Percentiles rank a stretch among this genome's conserved stretches.
phyloP scores from a whole-genome alignment of 2,797 vertebrate species.

The Liparis tanakae region DNA sequence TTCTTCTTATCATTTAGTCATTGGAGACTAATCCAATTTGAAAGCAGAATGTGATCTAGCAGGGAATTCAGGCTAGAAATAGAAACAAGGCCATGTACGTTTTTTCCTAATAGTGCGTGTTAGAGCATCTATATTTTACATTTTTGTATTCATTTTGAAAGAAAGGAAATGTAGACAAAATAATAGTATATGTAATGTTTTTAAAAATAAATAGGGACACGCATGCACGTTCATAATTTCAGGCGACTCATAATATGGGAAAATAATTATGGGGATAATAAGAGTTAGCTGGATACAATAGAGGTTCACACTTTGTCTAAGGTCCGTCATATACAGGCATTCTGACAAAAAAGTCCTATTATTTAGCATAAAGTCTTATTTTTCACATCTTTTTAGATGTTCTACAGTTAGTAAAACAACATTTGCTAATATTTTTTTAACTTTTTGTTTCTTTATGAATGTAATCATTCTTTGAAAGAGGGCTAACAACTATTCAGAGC shows the following conservation, averaged over 20 bases:
- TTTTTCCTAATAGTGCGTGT: neutral
- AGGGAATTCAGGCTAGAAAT: neutral
- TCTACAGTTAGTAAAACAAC: neutral
- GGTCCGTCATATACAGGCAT: neutral
- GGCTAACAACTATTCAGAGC: neutral
- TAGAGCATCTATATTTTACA: neutral
- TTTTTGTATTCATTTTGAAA: neutral
- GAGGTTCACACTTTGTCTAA: neutral
- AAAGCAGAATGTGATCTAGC: neutral
- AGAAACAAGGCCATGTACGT: neutral
- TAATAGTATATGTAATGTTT: neutral
- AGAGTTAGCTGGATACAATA: neutral
- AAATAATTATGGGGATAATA: neutral
- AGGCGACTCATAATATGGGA: neutral
- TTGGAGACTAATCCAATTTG: neutral
- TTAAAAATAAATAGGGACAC: neutral
- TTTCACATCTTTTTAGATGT: neutral
- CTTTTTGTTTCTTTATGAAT: neutral
- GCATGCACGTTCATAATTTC: neutral
- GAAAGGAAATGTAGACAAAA: neutral
- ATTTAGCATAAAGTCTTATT: neutral
- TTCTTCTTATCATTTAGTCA: neutral
- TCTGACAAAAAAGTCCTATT: neutral
- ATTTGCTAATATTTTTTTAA: neutral
- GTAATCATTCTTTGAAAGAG: neutral